Evolutionary conservation across 2,888 invertebrate species (phyloP), one percentile per base, ranked within the genome.

Genomic region (Prosopocoilus inquinatus): DNA sequence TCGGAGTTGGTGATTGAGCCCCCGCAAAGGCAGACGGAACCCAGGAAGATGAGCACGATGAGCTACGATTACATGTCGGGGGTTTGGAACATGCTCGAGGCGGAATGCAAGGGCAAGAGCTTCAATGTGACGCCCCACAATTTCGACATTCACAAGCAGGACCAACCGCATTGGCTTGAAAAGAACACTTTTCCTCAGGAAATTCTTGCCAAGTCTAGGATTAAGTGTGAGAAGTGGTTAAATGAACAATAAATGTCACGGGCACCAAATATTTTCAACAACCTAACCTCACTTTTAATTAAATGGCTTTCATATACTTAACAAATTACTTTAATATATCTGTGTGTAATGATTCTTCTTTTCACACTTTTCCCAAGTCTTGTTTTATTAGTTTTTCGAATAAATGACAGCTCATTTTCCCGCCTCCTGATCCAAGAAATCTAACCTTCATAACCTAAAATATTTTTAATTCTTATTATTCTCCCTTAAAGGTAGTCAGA

Each of bases 151-250:
- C 67, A 62, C 46, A 54, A 56, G 9, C 63, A 68, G 57, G 39
- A 56, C 9, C 43, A 64, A 38, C 58, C 63, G 1, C 67, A 71
- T 39, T 69, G 70, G 66, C 55, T 72, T 33, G 63, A 66, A 33
- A 64, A 67, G 53, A 69, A 70, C 7, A 16, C 61, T 3, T 55
- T 72, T 7, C 49, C 68, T n/a, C 67, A 69, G 65, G 50, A 67
- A 11, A 57, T 57, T 44, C 46, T 74, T 2, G 66, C 73, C 38
- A 54, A 63, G 12, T 69, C 73, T 0, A 67, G 64, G 53, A 46
- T 60, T 16, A 75, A 75, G 57, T 74, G 73, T 58, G 62, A 68
- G 47, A 63, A 67, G 46, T 75, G 75, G 75, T 57, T 75, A 47
- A 55, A 62, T 8, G 55, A 64, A 50, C 57, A 64, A 44, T 45